A percentile compares a stretch with the other conserved stretches of the same genome.
Evolutionary conservation across 2,888 invertebrate species (phyloP).

Genomic region (Oligia fasciuncula): DNA sequence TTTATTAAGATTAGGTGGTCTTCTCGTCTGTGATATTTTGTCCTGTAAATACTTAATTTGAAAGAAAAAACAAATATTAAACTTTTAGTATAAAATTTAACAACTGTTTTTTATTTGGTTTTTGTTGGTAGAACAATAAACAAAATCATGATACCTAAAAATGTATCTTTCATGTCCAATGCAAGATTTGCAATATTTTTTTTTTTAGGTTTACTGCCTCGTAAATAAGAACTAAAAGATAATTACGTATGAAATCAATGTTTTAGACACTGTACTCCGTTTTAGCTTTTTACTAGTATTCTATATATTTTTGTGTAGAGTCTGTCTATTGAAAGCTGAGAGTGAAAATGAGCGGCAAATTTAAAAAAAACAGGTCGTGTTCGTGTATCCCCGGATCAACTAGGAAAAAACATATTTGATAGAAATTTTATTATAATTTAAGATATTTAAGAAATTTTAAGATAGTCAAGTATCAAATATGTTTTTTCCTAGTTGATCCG

Average conservation of each 20-base stretch:
- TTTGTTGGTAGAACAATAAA: background rate
- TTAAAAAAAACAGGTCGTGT: no score
- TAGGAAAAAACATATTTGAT: no score
- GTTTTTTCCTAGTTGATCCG: no score
- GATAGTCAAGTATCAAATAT: no score
- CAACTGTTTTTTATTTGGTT: background rate
- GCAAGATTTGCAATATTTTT: no score
- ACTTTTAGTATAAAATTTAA: background rate
- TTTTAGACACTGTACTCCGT: conserved; percentile 14
- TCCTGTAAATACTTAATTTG: conserved; percentile 8
- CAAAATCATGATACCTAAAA: background rate
- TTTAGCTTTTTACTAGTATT: background rate
- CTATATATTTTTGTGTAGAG: background rate
- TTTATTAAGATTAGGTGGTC: background rate
- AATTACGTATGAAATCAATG: background rate
- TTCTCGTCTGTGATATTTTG: conserved; percentile 50
- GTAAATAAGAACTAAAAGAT: background rate
- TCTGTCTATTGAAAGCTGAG: no score
- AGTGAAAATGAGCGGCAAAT: no score
- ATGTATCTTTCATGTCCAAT: background rate
- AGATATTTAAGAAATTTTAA: no score
- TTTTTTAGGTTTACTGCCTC: background rate
- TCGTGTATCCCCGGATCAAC: no score
- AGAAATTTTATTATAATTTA: no score
- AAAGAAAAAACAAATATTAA: conserved; percentile 1